Conservation (phyloP, 2,888 invertebrate species). For the Amitus sp. region DNA sequence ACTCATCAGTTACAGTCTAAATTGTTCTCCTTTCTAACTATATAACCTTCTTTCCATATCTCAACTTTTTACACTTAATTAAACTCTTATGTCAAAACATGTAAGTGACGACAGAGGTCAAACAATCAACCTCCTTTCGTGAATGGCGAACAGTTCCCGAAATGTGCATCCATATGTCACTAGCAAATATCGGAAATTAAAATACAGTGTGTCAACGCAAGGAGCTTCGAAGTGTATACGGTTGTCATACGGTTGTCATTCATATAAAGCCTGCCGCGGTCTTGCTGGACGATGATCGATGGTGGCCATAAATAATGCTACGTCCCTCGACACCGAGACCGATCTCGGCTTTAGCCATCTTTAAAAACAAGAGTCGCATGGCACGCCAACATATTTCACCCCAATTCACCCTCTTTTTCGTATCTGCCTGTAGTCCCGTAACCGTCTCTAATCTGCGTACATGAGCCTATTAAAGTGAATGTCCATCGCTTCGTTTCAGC, state of each 20-base stretch:
- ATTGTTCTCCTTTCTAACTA: too few species aligned
- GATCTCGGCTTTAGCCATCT: conserved; percentile 52
- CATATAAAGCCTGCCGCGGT: conserved; percentile 38
- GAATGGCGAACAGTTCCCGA: conserved; percentile 18
- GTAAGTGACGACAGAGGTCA: too few species aligned
- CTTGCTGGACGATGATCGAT: conserved; percentile 63
- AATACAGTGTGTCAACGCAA: conserved; percentile 55
- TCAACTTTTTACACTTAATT: too few species aligned
- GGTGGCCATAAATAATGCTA: conserved; percentile 64
- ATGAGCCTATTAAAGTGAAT: conserved; percentile 40
- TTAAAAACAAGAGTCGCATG: conserved; percentile 46
- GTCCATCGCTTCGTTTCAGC: conserved; percentile 42
- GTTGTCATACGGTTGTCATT: conserved; percentile 60
- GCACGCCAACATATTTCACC: conserved; percentile 40
- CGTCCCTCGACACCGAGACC: conserved; percentile 50
- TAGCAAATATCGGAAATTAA: conserved; percentile 59
- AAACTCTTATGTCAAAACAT: too few species aligned
- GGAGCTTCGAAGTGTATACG: conserved; percentile 62
- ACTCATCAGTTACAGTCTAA: too few species aligned
- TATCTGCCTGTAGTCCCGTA: conserved; percentile 52
- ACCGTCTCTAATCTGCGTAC: conserved; percentile 48
- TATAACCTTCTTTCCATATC: too few species aligned
- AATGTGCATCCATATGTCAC: conserved; percentile 36
- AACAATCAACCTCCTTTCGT: too few species aligned
- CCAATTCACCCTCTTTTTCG: conserved; percentile 27